Base-by-base conservation (phyloP, 2,888 invertebrate species). In the Temnothorax rugatulus region DNA sequence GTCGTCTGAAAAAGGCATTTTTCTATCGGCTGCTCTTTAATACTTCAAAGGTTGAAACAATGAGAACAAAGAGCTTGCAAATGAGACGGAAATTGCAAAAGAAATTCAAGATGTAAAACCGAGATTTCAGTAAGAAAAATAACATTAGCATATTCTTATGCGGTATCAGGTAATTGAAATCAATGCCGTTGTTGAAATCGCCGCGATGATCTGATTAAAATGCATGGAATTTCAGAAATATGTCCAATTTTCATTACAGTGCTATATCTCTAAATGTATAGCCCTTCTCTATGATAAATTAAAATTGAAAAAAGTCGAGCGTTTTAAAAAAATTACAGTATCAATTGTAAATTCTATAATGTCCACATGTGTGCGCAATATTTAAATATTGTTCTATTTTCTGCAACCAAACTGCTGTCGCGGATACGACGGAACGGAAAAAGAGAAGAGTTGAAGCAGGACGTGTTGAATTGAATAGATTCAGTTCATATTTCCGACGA, bases 381-480 rank as follows among this genome's bases (percentile, higher is more conserved):
- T 29, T n/a, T 69, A 15, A 57, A 69, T 79, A 69, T 34, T 57
- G 8, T n/a, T 61, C 18, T 18, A 2, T 18, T 75, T 38, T 13
- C 47, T 34, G 9, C 50, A 29, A 54, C 11, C 15, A 38, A 71
- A 79, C 18, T 25, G 44, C 9, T 4, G 41, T 8, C 1, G 21
- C 44, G 54, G n/a, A 29, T 15, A 57, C 44, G 18, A 57, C n/a
- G 29, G n/a, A 25, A 25, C 15, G 64, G 7, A 69, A 57, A 59
- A 47, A 57, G 47, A 44, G 11, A 21, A 21, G 4, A 79, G 18
- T 47, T 59, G 34, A 79, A 69, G 29, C 71, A 59, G 44, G 9
- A 7, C 41, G 21, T 21, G 29, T 76, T 71, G 57, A 79, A 69
- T 68, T 71, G 57, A 79, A 79, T 25, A 71, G 57, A 71, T 71